Conservation (phyloP, 1,140 invertebrate genomes). For the Sinonovacula constricta region DNA sequence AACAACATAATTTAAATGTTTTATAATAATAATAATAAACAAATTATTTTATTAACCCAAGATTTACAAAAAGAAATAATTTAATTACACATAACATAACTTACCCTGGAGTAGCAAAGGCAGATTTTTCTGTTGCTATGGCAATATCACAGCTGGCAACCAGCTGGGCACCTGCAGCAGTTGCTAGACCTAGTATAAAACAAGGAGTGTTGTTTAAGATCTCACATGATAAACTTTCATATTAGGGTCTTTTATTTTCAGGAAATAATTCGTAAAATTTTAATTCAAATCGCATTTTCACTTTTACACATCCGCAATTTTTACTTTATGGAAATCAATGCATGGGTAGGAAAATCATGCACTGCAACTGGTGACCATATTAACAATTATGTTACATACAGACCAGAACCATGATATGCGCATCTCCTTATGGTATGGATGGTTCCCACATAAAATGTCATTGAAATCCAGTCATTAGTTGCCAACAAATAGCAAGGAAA, state of each 20-base stretch:
- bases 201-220: neutral
- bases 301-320: neutral
- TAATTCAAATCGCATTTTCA: neutral
- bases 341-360: neutral
- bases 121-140: constrained; percentile 88
- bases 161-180: constrained; percentile 97
- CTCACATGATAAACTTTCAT: neutral
- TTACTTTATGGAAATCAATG: neutral
- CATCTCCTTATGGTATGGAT: too few species aligned
- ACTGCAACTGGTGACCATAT: neutral
- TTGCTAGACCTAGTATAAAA: constrained; percentile 90
- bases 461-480: too few species aligned
- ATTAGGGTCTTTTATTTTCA: neutral
- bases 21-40: too few species aligned
- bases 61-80: too few species aligned
- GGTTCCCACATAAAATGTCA: too few species aligned
- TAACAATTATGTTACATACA: too few species aligned
- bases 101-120: constrained; percentile 97
- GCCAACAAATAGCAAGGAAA: too few species aligned
- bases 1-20: too few species aligned
- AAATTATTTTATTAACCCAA: too few species aligned
- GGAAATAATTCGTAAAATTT: too few species aligned
- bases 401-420: too few species aligned
- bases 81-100: too few species aligned
- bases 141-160: constrained; percentile 96